phyloP scores from a whole-genome alignment of 2,888 invertebrate species.

The Julus scanicus region DNA sequence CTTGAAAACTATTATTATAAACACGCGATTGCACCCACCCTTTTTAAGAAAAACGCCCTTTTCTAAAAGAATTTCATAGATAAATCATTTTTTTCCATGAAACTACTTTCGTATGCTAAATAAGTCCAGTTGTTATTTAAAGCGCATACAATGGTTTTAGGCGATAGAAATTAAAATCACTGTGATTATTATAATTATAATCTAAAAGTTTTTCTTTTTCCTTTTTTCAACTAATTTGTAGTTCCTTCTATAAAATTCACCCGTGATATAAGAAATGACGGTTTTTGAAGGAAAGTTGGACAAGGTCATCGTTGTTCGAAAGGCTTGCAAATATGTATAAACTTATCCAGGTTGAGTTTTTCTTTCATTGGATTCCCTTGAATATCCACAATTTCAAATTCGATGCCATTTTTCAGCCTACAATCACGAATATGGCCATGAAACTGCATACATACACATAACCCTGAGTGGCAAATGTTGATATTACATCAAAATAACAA shows the following conservation, averaged over 20 bases:
- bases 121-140: background rate
- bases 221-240: background rate
- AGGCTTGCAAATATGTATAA: no score
- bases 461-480: no score
- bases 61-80: background rate
- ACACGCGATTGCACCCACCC: background rate
- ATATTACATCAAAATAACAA: no score
- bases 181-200: conserved; percentile 6
- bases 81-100: conserved; percentile 4
- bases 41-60: conserved; percentile 37
- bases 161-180: background rate
- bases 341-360: no score
- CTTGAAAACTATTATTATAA: conserved; percentile 27
- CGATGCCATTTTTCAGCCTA: no score
- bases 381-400: no score
- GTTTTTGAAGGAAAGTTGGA: background rate
- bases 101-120: background rate
- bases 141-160: background rate
- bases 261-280: background rate
- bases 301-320: background rate
- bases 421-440: no score
- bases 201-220: background rate
- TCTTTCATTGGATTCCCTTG: no score
- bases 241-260: background rate
- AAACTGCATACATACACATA: no score